Base-by-base conservation (phyloP, 2,888 invertebrate species). In the Melinaea menophilus region DNA sequence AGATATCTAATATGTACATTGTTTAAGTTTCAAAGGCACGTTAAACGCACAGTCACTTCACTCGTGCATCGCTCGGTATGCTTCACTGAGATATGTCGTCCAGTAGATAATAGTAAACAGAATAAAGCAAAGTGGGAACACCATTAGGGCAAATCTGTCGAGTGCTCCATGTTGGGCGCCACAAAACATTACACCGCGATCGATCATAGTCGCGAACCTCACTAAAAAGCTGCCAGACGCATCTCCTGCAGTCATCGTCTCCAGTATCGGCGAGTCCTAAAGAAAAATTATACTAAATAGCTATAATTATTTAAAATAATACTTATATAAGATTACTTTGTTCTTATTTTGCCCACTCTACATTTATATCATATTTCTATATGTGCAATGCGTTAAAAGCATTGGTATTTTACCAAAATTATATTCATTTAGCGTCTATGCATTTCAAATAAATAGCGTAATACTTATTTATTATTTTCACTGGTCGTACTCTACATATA, bases 71-170 rank as follows among this genome's bases (percentile, higher is more conserved):
- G 78, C 80, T 64, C 80, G 79, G 70, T 87, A 79, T 41, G 93
- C 92, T 76, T 92, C 93, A 80, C 87, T 92, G 63, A 93, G 85
- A 78, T 93, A 93, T 63, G 92, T 90, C 69, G 92, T 91, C 93
- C 93, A 93, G 78, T 93, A 93, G 66, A 92, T 90, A 65, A 91
- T 78, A 55, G 92, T 86, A 75, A 93, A 93, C 3, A 93, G 84
- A 46, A 90, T 69, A 80, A 93, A 93, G 76, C 92, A 91, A 64
- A 92, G 66, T 1, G 93, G 93, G 77, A 93, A 93, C 54, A 93
- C 67, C 68, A 92, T 91, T n/a, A 93, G 87, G 5, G 93, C 93
- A 68, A 91, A 91, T 76, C 92, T 92, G 79, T 93, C 93, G 65
- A 93, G 81, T 48, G 91, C 83, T 37, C 93, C 93, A 69, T 93